phyloP scores from a whole-genome alignment of 2,797 vertebrate species.

The Leptoclinus maculatus region DNA sequence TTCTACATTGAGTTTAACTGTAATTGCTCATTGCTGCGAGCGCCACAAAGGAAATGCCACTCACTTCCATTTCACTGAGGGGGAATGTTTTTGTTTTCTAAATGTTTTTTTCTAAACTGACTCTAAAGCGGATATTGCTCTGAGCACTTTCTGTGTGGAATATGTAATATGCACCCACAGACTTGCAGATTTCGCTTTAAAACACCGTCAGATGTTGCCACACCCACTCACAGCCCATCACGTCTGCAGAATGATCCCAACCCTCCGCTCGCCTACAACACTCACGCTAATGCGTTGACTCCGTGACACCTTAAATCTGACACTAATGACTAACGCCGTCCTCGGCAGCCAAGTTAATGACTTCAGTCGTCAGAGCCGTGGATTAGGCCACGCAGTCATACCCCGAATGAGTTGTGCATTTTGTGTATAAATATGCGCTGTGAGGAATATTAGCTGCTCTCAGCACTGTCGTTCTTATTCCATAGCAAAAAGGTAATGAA shows the following conservation, averaged over 20 bases:
- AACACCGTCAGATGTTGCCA: constrained; percentile 8
- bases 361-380: constrained; percentile 53
- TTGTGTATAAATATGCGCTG: constrained; percentile 57
- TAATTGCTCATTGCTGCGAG: neutral
- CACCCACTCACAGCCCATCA: constrained; percentile 30
- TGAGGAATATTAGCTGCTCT: constrained; percentile 66
- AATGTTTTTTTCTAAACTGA: neutral
- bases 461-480: constrained; percentile 58
- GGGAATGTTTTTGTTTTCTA: too few relatives aligned
- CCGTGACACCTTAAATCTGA: constrained; percentile 62
- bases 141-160: neutral
- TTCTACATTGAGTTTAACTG: neutral
- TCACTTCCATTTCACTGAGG: too few relatives aligned
- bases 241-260: constrained; percentile 6
- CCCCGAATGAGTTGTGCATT: constrained; percentile 51
- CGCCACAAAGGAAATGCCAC: neutral
- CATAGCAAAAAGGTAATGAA: constrained; percentile 70
- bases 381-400: constrained; percentile 50
- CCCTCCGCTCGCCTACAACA: constrained; percentile 30
- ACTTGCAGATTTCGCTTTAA: neutral
- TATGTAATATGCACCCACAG: constrained; percentile 3
- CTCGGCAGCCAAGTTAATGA: constrained; percentile 59
- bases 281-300: constrained; percentile 66
- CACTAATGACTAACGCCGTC: constrained; percentile 53
- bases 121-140: neutral